Conservation (phyloP, 2,888 invertebrate genomes). For the Pheosia tremula region DNA sequence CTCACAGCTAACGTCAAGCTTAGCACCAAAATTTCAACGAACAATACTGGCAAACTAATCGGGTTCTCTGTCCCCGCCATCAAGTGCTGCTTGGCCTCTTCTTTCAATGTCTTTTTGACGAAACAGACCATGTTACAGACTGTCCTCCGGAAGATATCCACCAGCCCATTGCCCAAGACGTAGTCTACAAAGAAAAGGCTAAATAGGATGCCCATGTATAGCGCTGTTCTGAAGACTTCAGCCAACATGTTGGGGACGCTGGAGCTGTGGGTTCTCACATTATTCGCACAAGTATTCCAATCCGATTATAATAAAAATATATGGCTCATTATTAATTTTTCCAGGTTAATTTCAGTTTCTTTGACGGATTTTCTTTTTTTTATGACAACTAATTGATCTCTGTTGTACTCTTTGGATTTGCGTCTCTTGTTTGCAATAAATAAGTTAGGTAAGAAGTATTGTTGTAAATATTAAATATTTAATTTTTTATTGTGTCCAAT, state of each 20-base stretch:
- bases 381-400: neutral
- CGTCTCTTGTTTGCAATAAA: neutral
- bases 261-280: conserved; percentile 27
- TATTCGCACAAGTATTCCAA: conserved; percentile 20
- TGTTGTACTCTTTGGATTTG: neutral
- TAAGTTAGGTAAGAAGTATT: neutral
- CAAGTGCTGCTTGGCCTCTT: conserved; percentile 46
- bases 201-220: conserved; percentile 49
- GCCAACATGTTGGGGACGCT: conserved; percentile 46
- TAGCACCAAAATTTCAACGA: conserved; percentile 58
- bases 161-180: conserved; percentile 63
- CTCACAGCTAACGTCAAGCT: conserved; percentile 58
- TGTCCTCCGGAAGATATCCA: conserved; percentile 48
- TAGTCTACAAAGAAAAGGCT: conserved; percentile 62
- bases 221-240: conserved; percentile 30
- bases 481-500: too few species aligned
- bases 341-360: conserved; percentile 21
- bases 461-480: too few species aligned
- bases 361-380: conserved; percentile 9
- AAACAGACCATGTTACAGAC: conserved; percentile 58
- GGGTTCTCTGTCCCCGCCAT: conserved; percentile 35
- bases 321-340: conserved; percentile 19
- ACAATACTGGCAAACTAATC: conserved; percentile 51
- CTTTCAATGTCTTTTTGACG: conserved; percentile 50
- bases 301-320: too few species aligned